Percentiles rank a stretch among this genome's conserved stretches.
Conservation (phyloP, 2,113 vertebrate genomes). For the Psilopsiagon aurifrons region DNA sequence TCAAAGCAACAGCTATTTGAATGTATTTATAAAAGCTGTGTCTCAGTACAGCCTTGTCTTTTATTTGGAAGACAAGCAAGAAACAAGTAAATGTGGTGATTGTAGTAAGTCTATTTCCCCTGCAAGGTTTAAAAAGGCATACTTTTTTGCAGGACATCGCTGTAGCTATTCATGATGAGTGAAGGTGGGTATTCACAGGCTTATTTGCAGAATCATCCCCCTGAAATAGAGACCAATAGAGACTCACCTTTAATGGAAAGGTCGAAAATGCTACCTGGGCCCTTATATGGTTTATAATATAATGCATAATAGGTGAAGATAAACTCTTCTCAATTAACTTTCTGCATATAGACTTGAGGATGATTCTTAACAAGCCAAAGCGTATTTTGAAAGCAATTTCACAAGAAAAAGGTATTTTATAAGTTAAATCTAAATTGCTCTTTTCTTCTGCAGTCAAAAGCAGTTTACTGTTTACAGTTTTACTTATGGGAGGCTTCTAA, state of each 20-base stretch:
- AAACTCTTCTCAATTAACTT: background rate
- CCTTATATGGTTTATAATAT: background rate
- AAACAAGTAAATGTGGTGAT: background rate
- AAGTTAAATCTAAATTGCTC: background rate
- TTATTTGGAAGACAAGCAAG: background rate
- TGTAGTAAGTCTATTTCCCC: background rate
- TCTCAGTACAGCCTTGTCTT: background rate
- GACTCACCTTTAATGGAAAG: background rate
- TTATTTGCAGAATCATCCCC: background rate
- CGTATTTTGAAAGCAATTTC: background rate
- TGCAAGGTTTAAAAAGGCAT: background rate
- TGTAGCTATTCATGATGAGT: background rate
- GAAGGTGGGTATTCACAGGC: background rate
- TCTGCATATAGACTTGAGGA: background rate
- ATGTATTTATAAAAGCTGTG: background rate
- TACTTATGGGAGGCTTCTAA: background rate
- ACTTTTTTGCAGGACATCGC: background rate
- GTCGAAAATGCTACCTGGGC: background rate
- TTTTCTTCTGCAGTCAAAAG: background rate
- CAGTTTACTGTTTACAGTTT: background rate
- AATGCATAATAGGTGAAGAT: background rate
- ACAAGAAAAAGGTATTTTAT: background rate
- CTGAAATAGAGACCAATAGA: background rate
- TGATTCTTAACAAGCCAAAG: background rate
- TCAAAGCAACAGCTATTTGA: background rate